Evolutionary conservation across 2,888 invertebrate genomes (phyloP), one percentile per base, ranked within the genome.

Genomic region (Lochmaea capreae): DNA sequence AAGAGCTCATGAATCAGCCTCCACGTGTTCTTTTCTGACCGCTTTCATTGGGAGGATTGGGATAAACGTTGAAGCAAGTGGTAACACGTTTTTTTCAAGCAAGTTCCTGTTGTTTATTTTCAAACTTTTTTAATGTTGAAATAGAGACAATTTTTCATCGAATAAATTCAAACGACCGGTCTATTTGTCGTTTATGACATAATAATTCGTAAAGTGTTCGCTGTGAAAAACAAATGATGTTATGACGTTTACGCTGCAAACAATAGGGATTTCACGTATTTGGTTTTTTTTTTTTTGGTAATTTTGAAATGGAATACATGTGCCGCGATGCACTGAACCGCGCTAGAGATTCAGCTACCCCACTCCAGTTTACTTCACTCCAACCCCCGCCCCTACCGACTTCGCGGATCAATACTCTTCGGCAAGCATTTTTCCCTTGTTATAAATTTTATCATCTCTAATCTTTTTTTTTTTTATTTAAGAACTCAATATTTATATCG

Each of bases 371-470:
- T 54, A 2, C 2, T 10, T 54, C 33, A 39, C 33, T 39, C 33
- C 9, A 9, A 33, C 26, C 26, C 9, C 52, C 16, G 16, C 16
- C 10, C 16, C 5, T 2, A n/a, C 52, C 52, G 8, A 10, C 54
- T 61, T 16, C n/a, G 43, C 39, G 62, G 43, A 63, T 63, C 62
- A 63, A 63, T 63, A 63, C 62, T 63, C 62, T 63, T 63, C 43
- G 62, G 62, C 62, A 18, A 63, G 62, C 62, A 63, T 63, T 63
- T 63, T 63, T 63, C 62, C 43, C 62, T 63, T 63, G 62, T 63
- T 63, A 43, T 63, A 63, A 63, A 63, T 63, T 63, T 63, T 63
- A 43, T 39, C 33, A 61, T 63, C 43, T 63, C 54, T 54, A 54
- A 54, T 54, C 18, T 54, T 54, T 63, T 63, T 11, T 46, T 14